Conservation (phyloP, 2,797 vertebrate genomes). For the Lagorchestes hirsutus region DNA sequence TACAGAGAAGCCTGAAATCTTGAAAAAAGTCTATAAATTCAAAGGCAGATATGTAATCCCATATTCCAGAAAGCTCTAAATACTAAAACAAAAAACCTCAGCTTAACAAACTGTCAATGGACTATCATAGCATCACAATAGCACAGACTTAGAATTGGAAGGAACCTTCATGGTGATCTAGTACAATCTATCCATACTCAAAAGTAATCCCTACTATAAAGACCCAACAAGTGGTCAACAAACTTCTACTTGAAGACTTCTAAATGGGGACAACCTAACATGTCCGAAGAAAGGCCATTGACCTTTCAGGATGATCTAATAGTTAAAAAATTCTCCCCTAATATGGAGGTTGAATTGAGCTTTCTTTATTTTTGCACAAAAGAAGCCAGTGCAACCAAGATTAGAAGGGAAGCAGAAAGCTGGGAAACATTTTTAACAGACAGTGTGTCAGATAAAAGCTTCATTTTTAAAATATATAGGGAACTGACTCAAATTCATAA, state of each 20-base stretch:
- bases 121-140: not conserved
- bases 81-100: not conserved
- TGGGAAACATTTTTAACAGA: too few relatives aligned
- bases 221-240: not conserved
- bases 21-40: not conserved
- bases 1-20: constrained; percentile 15
- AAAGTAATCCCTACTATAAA: not conserved
- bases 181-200: not conserved
- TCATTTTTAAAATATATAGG: too few relatives aligned
- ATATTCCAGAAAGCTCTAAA: constrained; percentile 31
- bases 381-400: too few relatives aligned
- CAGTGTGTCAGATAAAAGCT: too few relatives aligned
- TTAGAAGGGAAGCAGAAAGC: too few relatives aligned
- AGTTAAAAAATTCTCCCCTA: not conserved
- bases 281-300: not conserved
- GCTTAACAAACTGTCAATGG: constrained; percentile 28
- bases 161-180: not conserved
- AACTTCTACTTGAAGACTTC: not conserved
- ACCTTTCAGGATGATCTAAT: not conserved
- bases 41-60: constrained; percentile 32
- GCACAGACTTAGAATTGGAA: not conserved
- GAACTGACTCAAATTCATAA: too few relatives aligned
- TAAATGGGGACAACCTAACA: not conserved
- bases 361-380: not conserved
- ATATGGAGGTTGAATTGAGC: not conserved